Conservation (phyloP, 2,888 invertebrate species). For the Onthophagus sagittarius region DNA sequence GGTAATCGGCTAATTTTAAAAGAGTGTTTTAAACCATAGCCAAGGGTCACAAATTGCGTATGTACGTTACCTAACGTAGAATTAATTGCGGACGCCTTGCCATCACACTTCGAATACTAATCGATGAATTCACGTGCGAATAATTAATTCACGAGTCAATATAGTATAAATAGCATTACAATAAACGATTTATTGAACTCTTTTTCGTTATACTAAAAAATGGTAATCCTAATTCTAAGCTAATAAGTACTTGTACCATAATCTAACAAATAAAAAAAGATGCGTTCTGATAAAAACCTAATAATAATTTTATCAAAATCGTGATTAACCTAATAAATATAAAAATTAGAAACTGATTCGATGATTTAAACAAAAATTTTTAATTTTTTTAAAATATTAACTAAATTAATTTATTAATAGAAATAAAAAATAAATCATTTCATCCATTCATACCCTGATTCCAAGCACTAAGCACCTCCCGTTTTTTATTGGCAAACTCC, state of each 20-base stretch:
- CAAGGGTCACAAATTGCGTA: neutral
- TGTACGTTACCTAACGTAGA: neutral
- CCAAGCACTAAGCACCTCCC: constrained; percentile 52
- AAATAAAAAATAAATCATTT: neutral
- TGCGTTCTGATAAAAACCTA: too few relatives aligned
- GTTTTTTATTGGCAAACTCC: constrained; percentile 49
- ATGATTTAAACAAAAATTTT: too few relatives aligned
- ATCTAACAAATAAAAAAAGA: too few relatives aligned
- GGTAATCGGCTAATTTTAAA: neutral
- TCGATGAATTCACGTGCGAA: neutral
- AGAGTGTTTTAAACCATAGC: neutral
- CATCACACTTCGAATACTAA: neutral
- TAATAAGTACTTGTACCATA: too few relatives aligned
- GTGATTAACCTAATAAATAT: too few relatives aligned
- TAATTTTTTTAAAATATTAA: too few relatives aligned
- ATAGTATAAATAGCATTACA: neutral
- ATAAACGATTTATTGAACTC: neutral
- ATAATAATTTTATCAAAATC: too few relatives aligned
- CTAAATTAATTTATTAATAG: too few relatives aligned
- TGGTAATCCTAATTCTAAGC: too few relatives aligned
- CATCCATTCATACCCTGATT: constrained; percentile 49
- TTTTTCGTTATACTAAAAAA: neutral
- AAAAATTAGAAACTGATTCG: too few relatives aligned
- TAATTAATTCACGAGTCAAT: neutral
- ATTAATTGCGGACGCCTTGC: neutral